A percentile compares a stretch with the other conserved stretches of the same genome.
Evolutionary conservation across 2,888 invertebrate genomes (phyloP).

Genomic region (Diadegma fenestrale): DNA sequence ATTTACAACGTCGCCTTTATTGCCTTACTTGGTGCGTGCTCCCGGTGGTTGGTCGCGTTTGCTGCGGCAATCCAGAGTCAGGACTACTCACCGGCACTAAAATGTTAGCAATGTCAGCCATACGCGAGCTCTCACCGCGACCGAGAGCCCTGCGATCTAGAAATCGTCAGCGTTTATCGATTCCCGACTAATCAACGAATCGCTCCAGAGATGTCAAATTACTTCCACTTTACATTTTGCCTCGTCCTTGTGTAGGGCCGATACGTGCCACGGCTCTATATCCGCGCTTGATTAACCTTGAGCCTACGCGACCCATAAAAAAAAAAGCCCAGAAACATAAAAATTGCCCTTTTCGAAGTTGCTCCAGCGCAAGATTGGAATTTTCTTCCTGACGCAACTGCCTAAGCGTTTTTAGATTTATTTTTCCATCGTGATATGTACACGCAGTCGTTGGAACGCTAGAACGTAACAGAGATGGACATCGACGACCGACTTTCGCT

Average conservation of each 20-base stretch:
- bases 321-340: background rate
- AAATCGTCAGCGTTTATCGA: slow-evolving; percentile 14
- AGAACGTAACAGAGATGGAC: slow-evolving; percentile 42
- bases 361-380: background rate
- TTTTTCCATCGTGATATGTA: background rate
- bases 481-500: slow-evolving; percentile 60
- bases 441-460: background rate
- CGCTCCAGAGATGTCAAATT: slow-evolving; percentile 1
- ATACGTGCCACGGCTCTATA: background rate
- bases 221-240: background rate
- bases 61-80: slow-evolving; percentile 26
- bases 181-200: background rate
- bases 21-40: slow-evolving; percentile 63
- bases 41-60: slow-evolving; percentile 32
- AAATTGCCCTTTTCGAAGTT: background rate
- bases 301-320: background rate
- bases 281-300: background rate
- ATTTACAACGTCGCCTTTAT: slow-evolving; percentile 70
- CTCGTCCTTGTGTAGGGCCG: too few relatives aligned
- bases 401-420: background rate
- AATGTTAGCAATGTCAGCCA: slow-evolving; percentile 31
- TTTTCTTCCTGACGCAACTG: background rate
- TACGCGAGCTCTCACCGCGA: slow-evolving; percentile 19
- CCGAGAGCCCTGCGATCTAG: background rate
- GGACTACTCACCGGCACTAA: slow-evolving; percentile 2